Conservation (phyloP, 2,888 invertebrate genomes). For the Biston betularia region DNA sequence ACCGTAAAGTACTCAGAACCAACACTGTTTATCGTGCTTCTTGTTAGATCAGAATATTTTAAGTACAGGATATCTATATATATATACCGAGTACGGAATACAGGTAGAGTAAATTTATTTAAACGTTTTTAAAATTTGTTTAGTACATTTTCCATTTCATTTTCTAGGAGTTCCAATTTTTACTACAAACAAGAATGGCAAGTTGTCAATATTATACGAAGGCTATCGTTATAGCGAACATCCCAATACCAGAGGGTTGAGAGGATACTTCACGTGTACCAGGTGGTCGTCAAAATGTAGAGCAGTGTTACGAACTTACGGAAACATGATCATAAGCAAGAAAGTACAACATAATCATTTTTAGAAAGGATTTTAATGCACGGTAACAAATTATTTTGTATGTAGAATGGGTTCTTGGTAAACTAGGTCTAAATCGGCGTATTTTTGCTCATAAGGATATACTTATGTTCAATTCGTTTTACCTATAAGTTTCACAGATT, state of each 20-base stretch:
- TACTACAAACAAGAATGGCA: constrained; percentile 20
- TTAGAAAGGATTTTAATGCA: neutral
- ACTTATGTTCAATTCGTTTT: too few relatives aligned
- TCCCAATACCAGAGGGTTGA: constrained; percentile 8
- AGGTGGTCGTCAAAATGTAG: constrained; percentile 19
- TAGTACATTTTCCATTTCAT: neutral
- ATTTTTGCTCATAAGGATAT: too few relatives aligned
- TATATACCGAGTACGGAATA: too few relatives aligned
- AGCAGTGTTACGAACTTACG: constrained; percentile 19
- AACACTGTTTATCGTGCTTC: too few relatives aligned
- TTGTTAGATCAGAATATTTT: too few relatives aligned
- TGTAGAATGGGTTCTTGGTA: neutral
- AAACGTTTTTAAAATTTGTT: neutral
- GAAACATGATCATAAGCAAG: constrained; percentile 13
- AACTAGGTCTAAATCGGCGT: too few relatives aligned
- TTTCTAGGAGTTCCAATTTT: constrained; percentile 3
- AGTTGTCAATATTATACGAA: constrained; percentile 27
- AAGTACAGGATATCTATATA: too few relatives aligned
- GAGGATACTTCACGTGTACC: constrained; percentile 21
- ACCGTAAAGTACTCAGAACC: too few relatives aligned
- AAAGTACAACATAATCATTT: constrained; percentile 27
- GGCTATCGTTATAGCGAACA: constrained; percentile 29
- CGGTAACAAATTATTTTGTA: neutral
- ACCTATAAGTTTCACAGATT: too few relatives aligned
- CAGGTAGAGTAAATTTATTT: too few relatives aligned